Evolutionary conservation across 35 echinoderm and acorn worm species (phyloP), one percentile per base, ranked within the genome.

Genomic region (Heliocidaris erythrogramma): DNA sequence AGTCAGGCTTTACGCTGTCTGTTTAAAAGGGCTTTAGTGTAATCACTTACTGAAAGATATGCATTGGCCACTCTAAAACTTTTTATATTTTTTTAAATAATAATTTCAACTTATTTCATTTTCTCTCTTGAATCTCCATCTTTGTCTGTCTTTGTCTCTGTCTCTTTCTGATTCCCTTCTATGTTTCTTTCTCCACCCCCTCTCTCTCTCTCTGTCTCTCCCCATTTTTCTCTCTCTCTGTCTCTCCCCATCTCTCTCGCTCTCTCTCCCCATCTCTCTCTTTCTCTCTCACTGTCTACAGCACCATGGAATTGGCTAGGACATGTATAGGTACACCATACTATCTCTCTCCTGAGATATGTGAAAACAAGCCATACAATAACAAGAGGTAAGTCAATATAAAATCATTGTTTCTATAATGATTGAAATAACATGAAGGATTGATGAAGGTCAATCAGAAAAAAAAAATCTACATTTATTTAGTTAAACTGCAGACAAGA

Each of bases 241-340:
- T 10, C 52, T 56, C 14, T 56, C 14, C 35, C 52, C 13, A 8
- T 53, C 50, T 56, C 11, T 56, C 52, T 56, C 1, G 0, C 35
- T 42, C 35, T 42, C 35, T 42, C 1, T 42, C 35, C 2, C 35
- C 2, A 3, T 3, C 11, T 56, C 8, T 11, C 11, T 56, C 11
- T 56, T 2, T 56, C 8, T 56, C 8, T 89, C 87, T 89, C 47
- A 47, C 87, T 89, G 35, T 42, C 35, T 87, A 31, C 94, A 99
- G 98, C 35, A 99, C 98, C 27, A 94, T 97, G 90, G 98, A 99
- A 88, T 91, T 99, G 61, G 98, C 98, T 13, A 94, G 98, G 50
- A 99, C 98, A n/a, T 99, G 98, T 93, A 99, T 99, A 42, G 98
- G 98, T 35, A 99, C 98, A 42, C 98, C 98, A 5, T 99, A 99